Base-by-base conservation (phyloP, 1,140 invertebrate species). In the Nasonia longicornis region DNA sequence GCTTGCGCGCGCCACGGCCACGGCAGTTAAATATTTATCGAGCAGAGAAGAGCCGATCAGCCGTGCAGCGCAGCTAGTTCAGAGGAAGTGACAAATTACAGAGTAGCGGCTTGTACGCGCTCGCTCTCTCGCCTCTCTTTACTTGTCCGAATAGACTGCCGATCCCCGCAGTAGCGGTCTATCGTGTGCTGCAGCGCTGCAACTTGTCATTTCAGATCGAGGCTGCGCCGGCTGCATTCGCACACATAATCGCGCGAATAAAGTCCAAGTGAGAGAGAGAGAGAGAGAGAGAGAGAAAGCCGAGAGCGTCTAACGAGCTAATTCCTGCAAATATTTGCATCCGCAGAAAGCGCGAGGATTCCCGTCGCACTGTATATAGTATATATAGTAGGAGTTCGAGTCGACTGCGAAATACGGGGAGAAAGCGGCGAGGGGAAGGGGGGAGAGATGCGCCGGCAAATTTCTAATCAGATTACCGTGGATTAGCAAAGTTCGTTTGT, bases 401-500 rank as follows among this genome's bases (percentile, higher is more conserved):
- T 64, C 52, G 58, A 52, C 26, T 64, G 66, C 38, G n/a, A 80
- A 22, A 74, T 63, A 45, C 80, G 77, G 75, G 75, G 79, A 26
- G 77, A 63, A 77, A 79, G 70, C 67, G 84, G 75, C 82, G 66
- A 83, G 63, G 77, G 77, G 82, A 52, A 42, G 29, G 26, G 26
- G 29, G 69, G 35, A 35, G 69, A 70, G 26, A 20, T 20, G 80
- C 42, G 42, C 66, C 45, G 71, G 88, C 87, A 89, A 90, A 90
- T 90, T 90, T 90, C 90, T 90, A 91, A 91, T 90, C 89, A 89
- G 89, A 91, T 90, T 90, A 90, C 87, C 85, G 85, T 86, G 89
- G 89, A 91, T 91, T 91, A 91, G 89, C 86, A 89, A 89, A 90
- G 89, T 90, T 90, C 90, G 89, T 90, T 90, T 90, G 89, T 90